Evolutionary conservation across 1,140 invertebrate species (phyloP).

Genomic region (Cylas formicarius): DNA sequence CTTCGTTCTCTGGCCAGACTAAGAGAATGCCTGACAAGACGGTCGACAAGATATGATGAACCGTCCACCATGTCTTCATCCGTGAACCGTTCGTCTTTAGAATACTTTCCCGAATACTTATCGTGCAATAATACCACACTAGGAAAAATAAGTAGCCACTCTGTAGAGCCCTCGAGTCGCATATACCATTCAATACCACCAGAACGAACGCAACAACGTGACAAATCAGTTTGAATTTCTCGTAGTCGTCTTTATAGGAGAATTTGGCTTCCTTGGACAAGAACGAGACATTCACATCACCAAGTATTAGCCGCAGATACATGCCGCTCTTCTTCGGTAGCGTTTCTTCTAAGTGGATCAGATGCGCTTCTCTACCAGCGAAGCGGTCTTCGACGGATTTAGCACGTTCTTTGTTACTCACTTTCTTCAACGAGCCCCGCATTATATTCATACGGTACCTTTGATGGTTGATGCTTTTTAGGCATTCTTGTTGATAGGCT

Average conservation of each 20-base stretch:
- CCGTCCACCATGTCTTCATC: conserved; percentile 96
- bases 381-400: conserved; percentile 61
- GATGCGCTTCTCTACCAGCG: conserved; percentile 63
- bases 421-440: conserved; percentile 53
- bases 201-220: conserved; percentile 84
- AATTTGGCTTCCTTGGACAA: conserved; percentile 87
- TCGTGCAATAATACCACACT: conserved; percentile 98
- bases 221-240: conserved; percentile 91
- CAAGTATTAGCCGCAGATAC: conserved; percentile 61
- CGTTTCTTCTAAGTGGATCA: conserved; percentile 75
- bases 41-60: conserved; percentile 96
- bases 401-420: conserved; percentile 43
- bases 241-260: conserved; percentile 96
- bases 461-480: conserved; percentile 79
- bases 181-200: conserved; percentile 67
- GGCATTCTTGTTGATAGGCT: conserved; percentile 75
- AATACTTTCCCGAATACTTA: conserved; percentile 97
- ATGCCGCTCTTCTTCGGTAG: conserved; percentile 61
- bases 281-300: conserved; percentile 91
- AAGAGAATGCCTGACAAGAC: conserved; percentile 85
- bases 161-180: conserved; percentile 68
- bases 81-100: conserved; percentile 82
- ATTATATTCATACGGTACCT: conserved; percentile 78
- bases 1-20: conserved; percentile 90
- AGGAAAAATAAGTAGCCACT: conserved; percentile 89